A percentile compares a stretch with the other conserved stretches of the same genome.
These are phyloP conservation scores for Drosophila affinis DNA, from an alignment of 2,888 invertebrate genomes.

Conservation along the genomic window DNA sequence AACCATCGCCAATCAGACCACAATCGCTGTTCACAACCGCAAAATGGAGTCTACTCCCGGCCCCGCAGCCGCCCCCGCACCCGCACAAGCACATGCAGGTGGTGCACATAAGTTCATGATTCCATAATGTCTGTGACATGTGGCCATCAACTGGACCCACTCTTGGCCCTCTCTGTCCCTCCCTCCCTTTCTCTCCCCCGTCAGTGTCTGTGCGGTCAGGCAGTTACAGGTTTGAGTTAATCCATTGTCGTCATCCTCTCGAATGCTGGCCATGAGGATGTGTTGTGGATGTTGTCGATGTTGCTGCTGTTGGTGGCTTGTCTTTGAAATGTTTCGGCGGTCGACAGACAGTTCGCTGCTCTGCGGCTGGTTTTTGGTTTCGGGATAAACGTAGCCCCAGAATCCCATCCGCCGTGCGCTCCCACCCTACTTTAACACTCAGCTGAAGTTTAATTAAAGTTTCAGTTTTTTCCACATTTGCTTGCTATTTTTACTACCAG, in stretches of 20 bases:
- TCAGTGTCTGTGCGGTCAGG: constrained; percentile 58
- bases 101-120: constrained; percentile 64
- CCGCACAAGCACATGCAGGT: constrained; percentile 40
- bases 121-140: constrained; percentile 73
- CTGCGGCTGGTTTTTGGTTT: constrained; percentile 56
- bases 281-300: constrained; percentile 52
- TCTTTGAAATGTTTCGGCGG: constrained; percentile 66
- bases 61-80: background rate
- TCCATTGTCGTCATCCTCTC: constrained; percentile 41
- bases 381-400: constrained; percentile 19
- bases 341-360: constrained; percentile 33
- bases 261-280: constrained; percentile 29
- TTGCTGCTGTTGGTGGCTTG: constrained; percentile 53
- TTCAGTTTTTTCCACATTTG: background rate
- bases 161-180: constrained; percentile 4
- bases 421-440: constrained; percentile 4
- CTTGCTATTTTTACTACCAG: background rate
- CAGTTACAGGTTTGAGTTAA: constrained; percentile 61
- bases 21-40: constrained; percentile 56
- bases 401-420: background rate
- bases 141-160: constrained; percentile 38
- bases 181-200: background rate
- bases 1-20: constrained; percentile 35
- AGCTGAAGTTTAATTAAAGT: constrained; percentile 13
- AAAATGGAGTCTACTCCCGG: constrained; percentile 48